A percentile compares a stretch with the other conserved stretches of the same genome.
phyloP scores from a whole-genome alignment of 2,113 vertebrate species.

The Tyrannus savana region DNA sequence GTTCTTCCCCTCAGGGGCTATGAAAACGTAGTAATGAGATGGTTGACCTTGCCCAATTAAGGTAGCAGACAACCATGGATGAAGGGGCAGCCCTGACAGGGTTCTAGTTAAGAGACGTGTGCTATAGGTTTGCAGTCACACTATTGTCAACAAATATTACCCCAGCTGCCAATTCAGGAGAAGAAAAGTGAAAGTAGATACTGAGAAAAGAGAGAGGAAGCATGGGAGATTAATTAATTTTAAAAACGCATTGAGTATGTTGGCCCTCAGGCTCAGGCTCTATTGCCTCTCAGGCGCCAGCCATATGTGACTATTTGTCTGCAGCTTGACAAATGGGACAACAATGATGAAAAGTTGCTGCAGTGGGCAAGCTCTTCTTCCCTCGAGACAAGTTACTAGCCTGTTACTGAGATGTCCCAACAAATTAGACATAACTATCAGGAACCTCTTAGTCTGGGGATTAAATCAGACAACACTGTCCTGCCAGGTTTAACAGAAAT shows the following conservation, averaged over 20 bases:
- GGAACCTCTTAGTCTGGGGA: not conserved
- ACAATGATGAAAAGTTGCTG: not conserved
- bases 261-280: not conserved
- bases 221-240: conserved; percentile 25
- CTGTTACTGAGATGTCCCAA: not conserved
- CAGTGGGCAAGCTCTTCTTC: not conserved
- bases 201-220: not conserved
- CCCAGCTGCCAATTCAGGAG: conserved; percentile 8
- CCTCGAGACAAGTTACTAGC: not conserved
- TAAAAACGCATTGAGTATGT: not conserved
- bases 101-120: not conserved
- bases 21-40: not conserved
- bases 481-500: not conserved
- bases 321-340: conserved; percentile 1
- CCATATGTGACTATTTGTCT: not conserved
- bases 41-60: conserved; percentile 72
- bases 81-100: not conserved
- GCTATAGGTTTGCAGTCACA: not conserved
- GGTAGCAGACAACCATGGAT: not conserved
- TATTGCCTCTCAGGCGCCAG: not conserved
- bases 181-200: conserved; percentile 7
- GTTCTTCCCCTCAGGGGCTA: not conserved
- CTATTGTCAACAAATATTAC: conserved; percentile 39
- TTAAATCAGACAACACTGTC: not conserved
- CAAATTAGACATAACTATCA: conserved; percentile 9